Conservation (phyloP, 1,140 invertebrate genomes). For the Tetramorium simillimum region DNA sequence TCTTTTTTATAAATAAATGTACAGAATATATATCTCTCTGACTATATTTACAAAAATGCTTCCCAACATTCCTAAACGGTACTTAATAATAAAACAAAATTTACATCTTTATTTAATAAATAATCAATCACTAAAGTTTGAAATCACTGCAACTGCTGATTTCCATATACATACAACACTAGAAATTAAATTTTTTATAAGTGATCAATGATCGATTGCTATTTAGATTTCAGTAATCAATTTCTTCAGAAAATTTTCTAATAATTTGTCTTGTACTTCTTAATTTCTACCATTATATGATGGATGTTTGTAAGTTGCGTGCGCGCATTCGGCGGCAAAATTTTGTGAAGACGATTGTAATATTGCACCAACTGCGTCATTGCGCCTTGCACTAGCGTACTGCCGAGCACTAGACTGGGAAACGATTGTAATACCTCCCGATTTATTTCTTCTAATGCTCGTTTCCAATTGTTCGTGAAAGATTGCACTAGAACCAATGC, state of each 20-base stretch:
- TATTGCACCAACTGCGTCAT: slow-evolving; percentile 98
- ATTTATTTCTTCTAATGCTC: slow-evolving; percentile 97
- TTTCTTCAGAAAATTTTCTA: slow-evolving; percentile 77
- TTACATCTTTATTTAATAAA: slow-evolving; percentile 26
- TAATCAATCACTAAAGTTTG: neutral
- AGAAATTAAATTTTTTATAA: neutral
- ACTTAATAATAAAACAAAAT: slow-evolving; percentile 21
- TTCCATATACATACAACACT: slow-evolving; percentile 26
- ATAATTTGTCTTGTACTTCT: slow-evolving; percentile 98
- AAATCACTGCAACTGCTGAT: neutral
- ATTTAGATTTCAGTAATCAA: neutral
- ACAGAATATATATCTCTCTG: slow-evolving; percentile 75
- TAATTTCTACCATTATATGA: slow-evolving; percentile 99
- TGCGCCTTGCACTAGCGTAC: slow-evolving; percentile 96
- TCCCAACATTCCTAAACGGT: neutral
- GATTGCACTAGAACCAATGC: slow-evolving; percentile 93
- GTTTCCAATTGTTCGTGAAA: slow-evolving; percentile 97
- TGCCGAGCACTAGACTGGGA: slow-evolving; percentile 98
- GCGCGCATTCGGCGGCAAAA: slow-evolving; percentile 94
- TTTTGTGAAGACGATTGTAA: slow-evolving; percentile 98
- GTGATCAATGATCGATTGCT: neutral
- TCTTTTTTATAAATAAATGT: slow-evolving; percentile 84
- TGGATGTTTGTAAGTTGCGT: slow-evolving; percentile 99
- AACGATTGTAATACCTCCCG: slow-evolving; percentile 97
- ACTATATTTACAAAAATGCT: slow-evolving; percentile 44